These are phyloP conservation scores for Synergus japonicus DNA, from an alignment of 2,888 invertebrate genomes.

Conservation along the genomic window DNA sequence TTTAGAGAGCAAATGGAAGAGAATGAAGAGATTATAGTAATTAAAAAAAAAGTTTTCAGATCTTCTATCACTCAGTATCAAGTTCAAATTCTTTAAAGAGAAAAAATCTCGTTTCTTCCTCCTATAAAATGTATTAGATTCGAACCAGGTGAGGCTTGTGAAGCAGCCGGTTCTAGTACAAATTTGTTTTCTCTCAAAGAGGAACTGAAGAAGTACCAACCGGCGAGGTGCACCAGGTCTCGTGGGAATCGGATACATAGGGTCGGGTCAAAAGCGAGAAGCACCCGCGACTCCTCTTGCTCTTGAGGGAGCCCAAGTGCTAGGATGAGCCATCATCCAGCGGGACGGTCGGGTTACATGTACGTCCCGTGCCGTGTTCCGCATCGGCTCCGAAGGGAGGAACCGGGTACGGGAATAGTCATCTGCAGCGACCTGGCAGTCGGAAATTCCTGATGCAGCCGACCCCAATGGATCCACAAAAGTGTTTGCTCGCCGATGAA, in stretches of 20 bases:
- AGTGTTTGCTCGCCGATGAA: slow-evolving; percentile 69
- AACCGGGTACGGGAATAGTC: slow-evolving; percentile 41
- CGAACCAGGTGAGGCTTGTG: background rate
- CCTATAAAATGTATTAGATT: background rate
- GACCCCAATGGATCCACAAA: slow-evolving; percentile 54
- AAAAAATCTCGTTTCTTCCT: background rate
- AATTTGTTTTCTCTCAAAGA: slow-evolving; percentile 19
- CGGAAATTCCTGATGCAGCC: slow-evolving; percentile 50
- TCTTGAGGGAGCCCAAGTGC: slow-evolving; percentile 27
- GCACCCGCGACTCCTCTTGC: slow-evolving; percentile 31
- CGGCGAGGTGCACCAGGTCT: slow-evolving; percentile 33
- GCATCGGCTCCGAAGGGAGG: slow-evolving; percentile 33
- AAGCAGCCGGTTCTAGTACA: slow-evolving; percentile 18
- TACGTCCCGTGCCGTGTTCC: slow-evolving; percentile 36
- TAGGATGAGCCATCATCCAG: slow-evolving; percentile 4
- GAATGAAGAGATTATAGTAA: background rate
- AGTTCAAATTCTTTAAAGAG: background rate
- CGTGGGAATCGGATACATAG: slow-evolving; percentile 47
- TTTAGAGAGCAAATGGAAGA: background rate
- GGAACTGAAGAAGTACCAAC: background rate
- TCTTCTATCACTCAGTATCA: background rate
- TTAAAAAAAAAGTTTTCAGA: background rate
- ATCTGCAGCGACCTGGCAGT: slow-evolving; percentile 51
- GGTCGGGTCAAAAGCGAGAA: slow-evolving; percentile 30
- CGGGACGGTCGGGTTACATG: slow-evolving; percentile 50